A percentile compares a stretch with the other conserved stretches of the same genome.
These are phyloP conservation scores for Bufo bufo DNA, from an alignment of 2,113 vertebrate genomes.

Conservation along the genomic window DNA sequence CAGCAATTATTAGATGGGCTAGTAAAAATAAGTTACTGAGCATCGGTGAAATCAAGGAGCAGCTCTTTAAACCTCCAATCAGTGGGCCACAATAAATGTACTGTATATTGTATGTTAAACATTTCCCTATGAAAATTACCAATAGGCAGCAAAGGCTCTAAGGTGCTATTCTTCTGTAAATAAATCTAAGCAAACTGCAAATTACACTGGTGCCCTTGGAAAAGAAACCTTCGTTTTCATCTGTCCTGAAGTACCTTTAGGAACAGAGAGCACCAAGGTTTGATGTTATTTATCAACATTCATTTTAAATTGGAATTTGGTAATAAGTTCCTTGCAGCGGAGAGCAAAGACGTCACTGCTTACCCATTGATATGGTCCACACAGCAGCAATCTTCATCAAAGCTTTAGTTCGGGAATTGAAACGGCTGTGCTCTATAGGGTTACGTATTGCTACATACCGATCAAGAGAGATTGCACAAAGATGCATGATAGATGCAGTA, in stretches of 20 bases:
- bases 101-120: too few relatives aligned
- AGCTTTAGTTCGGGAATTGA: conserved; percentile 98
- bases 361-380: conserved; percentile 98
- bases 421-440: conserved; percentile 98
- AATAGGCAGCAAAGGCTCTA: too few relatives aligned
- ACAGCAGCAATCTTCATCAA: conserved; percentile 98
- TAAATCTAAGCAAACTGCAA: background rate
- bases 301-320: background rate
- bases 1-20: too few relatives aligned
- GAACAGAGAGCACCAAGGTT: background rate
- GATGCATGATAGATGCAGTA: conserved; percentile 98
- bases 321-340: background rate
- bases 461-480: conserved; percentile 98
- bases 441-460: conserved; percentile 98
- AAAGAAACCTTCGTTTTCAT: background rate
- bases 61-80: too few relatives aligned
- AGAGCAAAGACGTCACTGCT: conserved; percentile 58
- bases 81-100: too few relatives aligned
- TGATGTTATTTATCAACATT: background rate
- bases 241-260: background rate
- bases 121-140: too few relatives aligned
- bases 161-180: too few relatives aligned
- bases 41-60: too few relatives aligned
- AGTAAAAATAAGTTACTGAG: too few relatives aligned
- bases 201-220: background rate